Evolutionary conservation across 2,888 invertebrate genomes (phyloP).

Genomic region (Blastobasis adustella): DNA sequence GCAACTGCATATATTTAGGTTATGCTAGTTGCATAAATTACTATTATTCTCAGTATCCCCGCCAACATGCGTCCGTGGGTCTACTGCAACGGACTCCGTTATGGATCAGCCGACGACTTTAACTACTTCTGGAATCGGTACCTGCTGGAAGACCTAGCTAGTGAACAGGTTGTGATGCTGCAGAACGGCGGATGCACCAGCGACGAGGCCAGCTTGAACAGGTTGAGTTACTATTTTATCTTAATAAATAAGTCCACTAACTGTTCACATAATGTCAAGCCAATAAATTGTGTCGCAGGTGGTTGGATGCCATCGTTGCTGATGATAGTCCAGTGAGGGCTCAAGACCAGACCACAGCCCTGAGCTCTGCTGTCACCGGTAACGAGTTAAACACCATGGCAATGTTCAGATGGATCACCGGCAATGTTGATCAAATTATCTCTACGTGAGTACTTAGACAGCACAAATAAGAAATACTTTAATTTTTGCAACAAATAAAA

Average conservation of each 20-base stretch:
- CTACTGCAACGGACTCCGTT: constrained; percentile 82
- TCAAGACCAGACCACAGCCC: constrained; percentile 54
- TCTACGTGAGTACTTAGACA: constrained; percentile 26
- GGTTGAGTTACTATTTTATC: neutral
- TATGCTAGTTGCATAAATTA: neutral
- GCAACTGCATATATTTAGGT: too few relatives aligned
- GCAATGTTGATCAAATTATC: constrained; percentile 29
- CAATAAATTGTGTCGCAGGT: too few relatives aligned
- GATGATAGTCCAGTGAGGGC: constrained; percentile 40
- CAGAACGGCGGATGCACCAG: constrained; percentile 80
- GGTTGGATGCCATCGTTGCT: constrained; percentile 37
- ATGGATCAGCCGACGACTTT: constrained; percentile 78
- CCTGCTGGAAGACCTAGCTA: constrained; percentile 72
- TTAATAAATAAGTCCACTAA: too few relatives aligned
- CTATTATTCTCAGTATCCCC: constrained; percentile 30
- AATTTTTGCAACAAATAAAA: too few relatives aligned
- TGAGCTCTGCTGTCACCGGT: constrained; percentile 65
- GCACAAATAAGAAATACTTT: too few relatives aligned
- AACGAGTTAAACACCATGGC: constrained; percentile 73
- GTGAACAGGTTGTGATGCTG: constrained; percentile 80
- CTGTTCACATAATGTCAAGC: too few relatives aligned
- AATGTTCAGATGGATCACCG: constrained; percentile 69
- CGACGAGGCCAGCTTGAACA: constrained; percentile 44
- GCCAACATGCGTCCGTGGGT: constrained; percentile 78
- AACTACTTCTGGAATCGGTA: constrained; percentile 78